These are phyloP conservation scores for Bactericera cockerelli DNA, from an alignment of 1,140 invertebrate species.

Conservation along the genomic window DNA sequence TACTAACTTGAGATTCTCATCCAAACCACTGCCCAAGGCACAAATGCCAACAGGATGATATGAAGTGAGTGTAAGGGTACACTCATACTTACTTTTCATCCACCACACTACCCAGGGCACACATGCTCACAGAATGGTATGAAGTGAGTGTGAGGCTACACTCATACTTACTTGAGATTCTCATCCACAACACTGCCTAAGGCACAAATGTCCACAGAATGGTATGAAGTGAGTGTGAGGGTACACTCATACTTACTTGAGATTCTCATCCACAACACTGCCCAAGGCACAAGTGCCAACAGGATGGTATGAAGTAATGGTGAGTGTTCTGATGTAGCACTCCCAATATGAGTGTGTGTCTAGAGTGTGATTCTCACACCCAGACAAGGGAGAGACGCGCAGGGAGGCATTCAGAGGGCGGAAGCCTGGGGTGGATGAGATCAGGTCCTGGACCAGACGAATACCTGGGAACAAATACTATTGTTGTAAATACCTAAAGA, in stretches of 20 bases:
- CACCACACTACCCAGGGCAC: conserved; percentile 71
- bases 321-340: conserved; percentile 34
- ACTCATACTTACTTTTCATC: conserved; percentile 38
- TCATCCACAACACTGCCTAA: too few species aligned
- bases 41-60: too few species aligned
- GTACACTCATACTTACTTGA: conserved; percentile 17
- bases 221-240: too few species aligned
- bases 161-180: too few species aligned
- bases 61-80: neutral
- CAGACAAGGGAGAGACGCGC: conserved; percentile 36
- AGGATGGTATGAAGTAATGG: conserved; percentile 48
- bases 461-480: too few species aligned
- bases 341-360: conserved; percentile 32
- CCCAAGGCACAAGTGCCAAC: conserved; percentile 62
- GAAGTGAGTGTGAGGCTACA: conserved; percentile 38
- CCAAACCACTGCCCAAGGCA: neutral
- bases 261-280: conserved; percentile 62
- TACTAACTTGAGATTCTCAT: neutral
- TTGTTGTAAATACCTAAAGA: too few species aligned
- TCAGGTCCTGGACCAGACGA: conserved; percentile 17
- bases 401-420: conserved; percentile 32
- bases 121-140: conserved; percentile 61
- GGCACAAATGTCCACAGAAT: too few species aligned
- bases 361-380: conserved; percentile 32
- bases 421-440: conserved; percentile 15